These are phyloP conservation scores for Hemicordylus capensis DNA, from an alignment of 2,113 vertebrate genomes.

Conservation along the genomic window DNA sequence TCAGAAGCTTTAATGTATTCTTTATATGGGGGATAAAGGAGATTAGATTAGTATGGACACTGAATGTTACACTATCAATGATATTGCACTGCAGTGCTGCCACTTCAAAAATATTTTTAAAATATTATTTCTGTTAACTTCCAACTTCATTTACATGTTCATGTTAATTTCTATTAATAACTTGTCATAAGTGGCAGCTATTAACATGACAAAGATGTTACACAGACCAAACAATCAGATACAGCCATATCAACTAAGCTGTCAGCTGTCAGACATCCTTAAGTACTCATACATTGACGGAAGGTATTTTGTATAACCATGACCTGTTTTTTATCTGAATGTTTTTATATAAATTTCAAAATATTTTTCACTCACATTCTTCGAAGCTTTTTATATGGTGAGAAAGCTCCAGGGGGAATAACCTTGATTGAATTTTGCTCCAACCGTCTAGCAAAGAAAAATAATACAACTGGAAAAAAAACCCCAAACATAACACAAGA, in stretches of 20 bases:
- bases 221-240: slow-evolving; percentile 7
- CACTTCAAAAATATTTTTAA: neutral
- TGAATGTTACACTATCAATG: neutral
- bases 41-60: neutral
- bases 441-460: slow-evolving; percentile 85
- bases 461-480: slow-evolving; percentile 41
- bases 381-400: slow-evolving; percentile 95
- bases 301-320: neutral
- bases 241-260: slow-evolving; percentile 25
- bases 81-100: neutral
- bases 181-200: slow-evolving; percentile 16
- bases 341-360: neutral
- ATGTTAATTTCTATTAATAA: slow-evolving; percentile 17
- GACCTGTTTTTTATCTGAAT: slow-evolving; percentile 11
- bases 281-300: slow-evolving; percentile 28
- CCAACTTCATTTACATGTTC: neutral
- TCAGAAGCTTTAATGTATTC: neutral
- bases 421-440: slow-evolving; percentile 98
- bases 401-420: slow-evolving; percentile 96
- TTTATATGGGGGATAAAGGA: neutral
- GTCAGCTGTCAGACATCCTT: slow-evolving; percentile 42
- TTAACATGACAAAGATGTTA: slow-evolving; percentile 9
- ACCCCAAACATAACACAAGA: neutral
- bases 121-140: slow-evolving; percentile 1
- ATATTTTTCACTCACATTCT: slow-evolving; percentile 89